Evolutionary conservation across 2,797 vertebrate genomes (phyloP).

Genomic region (Glyptemys insculpta): DNA sequence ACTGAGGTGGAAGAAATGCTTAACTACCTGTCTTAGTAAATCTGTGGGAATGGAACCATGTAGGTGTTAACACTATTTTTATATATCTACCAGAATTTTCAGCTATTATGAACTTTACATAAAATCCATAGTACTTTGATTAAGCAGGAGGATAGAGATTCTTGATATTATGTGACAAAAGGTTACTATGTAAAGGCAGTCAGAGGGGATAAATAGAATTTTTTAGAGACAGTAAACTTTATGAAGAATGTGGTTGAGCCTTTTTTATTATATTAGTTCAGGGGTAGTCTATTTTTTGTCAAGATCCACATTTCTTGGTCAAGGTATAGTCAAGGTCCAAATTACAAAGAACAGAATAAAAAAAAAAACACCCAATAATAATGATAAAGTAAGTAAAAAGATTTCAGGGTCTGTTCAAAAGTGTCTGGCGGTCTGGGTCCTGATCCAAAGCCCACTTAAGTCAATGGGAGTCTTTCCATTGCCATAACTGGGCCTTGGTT

Average conservation of each 20-base stretch:
- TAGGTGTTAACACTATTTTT: background rate
- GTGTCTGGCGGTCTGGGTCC: background rate
- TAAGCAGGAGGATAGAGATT: background rate
- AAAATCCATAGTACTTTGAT: background rate
- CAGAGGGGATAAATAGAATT: background rate
- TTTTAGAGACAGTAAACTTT: background rate
- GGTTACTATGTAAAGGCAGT: background rate
- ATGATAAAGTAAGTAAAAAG: no score
- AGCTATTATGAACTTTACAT: background rate
- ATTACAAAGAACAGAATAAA: no score
- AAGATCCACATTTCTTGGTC: no score
- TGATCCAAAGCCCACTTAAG: background rate
- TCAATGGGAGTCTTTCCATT: background rate
- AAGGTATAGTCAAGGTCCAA: no score
- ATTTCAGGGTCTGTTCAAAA: no score
- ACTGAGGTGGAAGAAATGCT: constrained; percentile 4
- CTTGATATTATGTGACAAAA: fast-evolving
- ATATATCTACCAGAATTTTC: background rate
- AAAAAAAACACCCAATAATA: no score
- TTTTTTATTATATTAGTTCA: background rate
- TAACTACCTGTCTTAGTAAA: constrained; percentile 5
- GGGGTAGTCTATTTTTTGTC: no score
- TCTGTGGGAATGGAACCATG: background rate
- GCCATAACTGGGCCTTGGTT: background rate
- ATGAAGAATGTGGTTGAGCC: background rate